Evolutionary conservation across 2,888 invertebrate species (phyloP).

Genomic region (Andrena minutula): DNA sequence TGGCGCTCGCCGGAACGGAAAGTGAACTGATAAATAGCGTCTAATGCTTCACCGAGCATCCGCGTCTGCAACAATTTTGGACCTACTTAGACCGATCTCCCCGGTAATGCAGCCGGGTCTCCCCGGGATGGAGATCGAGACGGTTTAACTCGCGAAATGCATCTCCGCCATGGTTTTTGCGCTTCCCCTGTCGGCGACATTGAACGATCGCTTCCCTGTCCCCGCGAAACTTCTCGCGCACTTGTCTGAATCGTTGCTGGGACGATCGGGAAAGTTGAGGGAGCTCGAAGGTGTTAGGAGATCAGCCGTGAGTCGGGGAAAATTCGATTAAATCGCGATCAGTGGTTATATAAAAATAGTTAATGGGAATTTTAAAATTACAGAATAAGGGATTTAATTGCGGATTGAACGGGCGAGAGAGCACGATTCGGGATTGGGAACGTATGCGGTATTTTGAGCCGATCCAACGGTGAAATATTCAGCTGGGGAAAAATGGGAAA

Average conservation of each 20-base stretch:
- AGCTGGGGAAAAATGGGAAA: not conserved
- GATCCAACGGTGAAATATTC: not conserved
- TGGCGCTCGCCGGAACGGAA: constrained; percentile 63
- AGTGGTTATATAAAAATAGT: not conserved
- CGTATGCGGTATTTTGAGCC: not conserved
- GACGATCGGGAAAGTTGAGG: constrained; percentile 11
- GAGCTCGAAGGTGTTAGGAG: not conserved
- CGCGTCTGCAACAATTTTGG: constrained; percentile 62
- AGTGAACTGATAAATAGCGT: constrained; percentile 77
- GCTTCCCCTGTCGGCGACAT: constrained; percentile 45
- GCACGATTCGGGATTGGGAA: not conserved
- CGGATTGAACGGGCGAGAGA: not conserved
- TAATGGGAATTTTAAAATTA: not conserved
- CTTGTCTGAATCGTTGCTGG: not conserved
- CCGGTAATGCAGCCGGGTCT: constrained; percentile 26
- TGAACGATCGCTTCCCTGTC: constrained; percentile 55
- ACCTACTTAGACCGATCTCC: constrained; percentile 45
- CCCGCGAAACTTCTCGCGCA: constrained; percentile 27
- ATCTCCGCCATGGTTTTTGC: constrained; percentile 52
- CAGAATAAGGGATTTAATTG: not conserved
- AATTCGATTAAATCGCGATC: not conserved
- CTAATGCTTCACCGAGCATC: constrained; percentile 69
- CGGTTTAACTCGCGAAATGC: constrained; percentile 23
- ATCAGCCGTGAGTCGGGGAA: no score
- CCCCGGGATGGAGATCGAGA: constrained; percentile 35